Evolutionary conservation across 2,888 invertebrate genomes (phyloP).

Genomic region (Lycaena phlaeas): DNA sequence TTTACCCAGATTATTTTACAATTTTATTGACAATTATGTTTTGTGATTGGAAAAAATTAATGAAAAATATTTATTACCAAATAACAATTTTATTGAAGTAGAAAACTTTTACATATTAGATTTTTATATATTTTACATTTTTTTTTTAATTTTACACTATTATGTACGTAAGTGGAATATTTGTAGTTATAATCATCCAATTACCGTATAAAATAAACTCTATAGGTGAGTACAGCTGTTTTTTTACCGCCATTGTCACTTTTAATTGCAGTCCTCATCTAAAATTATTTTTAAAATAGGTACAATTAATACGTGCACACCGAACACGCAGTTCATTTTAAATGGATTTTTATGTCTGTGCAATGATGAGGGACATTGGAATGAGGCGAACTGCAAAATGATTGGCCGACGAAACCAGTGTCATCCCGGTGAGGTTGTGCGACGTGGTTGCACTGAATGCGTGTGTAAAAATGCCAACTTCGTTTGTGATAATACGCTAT

Average conservation of each 20-base stretch:
- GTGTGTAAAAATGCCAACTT: conserved; percentile 45
- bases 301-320: conserved; percentile 49
- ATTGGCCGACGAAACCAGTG: conserved; percentile 34
- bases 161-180: conserved; percentile 38
- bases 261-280: no score
- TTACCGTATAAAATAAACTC: conserved; percentile 26
- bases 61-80: conserved; percentile 25
- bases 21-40: no score
- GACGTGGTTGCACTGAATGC: conserved; percentile 51
- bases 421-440: conserved; percentile 40
- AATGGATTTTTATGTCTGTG: conserved; percentile 46
- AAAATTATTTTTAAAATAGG: not conserved
- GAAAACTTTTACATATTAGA: conserved; percentile 29
- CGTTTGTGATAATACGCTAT: conserved; percentile 36
- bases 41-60: conserved; percentile 7
- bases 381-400: conserved; percentile 34
- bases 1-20: no score
- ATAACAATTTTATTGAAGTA: conserved; percentile 26
- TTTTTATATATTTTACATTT: conserved; percentile 22
- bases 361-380: conserved; percentile 40
- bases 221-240: not conserved
- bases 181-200: conserved; percentile 33
- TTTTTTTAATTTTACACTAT: conserved; percentile 25
- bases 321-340: conserved; percentile 41
- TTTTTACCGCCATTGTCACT: conserved; percentile 8